Percentiles rank a stretch among this genome's conserved stretches.
Evolutionary conservation across 1,140 invertebrate genomes (phyloP).

Genomic region (Bactericera cockerelli): DNA sequence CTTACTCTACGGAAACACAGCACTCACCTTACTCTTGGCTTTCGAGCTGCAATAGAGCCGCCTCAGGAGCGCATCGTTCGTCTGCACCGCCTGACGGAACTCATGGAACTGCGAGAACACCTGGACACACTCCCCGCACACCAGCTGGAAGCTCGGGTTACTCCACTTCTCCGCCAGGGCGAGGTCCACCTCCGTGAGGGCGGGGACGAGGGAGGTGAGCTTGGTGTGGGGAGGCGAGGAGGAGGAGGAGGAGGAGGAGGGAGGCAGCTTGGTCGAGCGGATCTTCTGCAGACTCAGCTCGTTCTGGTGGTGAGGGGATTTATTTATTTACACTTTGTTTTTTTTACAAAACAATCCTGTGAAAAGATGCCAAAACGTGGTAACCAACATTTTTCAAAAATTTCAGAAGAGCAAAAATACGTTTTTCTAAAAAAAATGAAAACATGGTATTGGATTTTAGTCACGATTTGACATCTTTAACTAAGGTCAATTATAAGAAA

Average conservation of each 20-base stretch:
- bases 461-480: not conserved
- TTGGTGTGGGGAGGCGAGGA: not conserved
- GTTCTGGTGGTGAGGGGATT: not conserved
- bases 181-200: not conserved
- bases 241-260: no score
- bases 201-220: not conserved
- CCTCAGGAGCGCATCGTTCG: not conserved
- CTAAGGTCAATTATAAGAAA: not conserved
- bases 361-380: no score
- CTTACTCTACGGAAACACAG: no score
- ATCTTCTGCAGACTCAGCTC: not conserved
- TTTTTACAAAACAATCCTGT: no score
- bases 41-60: not conserved
- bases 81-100: not conserved
- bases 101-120: not conserved
- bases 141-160: not conserved
- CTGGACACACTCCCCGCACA: not conserved
- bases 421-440: no score
- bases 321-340: no score
- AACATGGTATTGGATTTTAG: not conserved
- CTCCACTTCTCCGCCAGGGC: not conserved
- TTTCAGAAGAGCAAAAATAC: no score
- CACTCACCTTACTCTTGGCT: constrained; percentile 6
- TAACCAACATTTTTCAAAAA: no score
- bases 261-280: not conserved